These are phyloP conservation scores for Monomorium pharaonis DNA, from an alignment of 1,140 invertebrate genomes.

Conservation along the genomic window DNA sequence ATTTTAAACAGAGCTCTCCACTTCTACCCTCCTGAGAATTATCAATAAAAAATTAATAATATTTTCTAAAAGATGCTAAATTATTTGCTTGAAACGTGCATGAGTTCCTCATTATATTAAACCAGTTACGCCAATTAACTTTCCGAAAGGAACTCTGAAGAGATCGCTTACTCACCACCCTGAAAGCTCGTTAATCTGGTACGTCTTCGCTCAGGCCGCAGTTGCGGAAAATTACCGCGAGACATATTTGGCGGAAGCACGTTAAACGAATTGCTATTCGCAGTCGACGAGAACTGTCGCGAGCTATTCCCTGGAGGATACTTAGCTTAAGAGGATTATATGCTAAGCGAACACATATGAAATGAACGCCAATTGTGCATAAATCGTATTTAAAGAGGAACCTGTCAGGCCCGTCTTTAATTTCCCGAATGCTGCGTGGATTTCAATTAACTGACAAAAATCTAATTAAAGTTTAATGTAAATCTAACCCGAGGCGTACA, in stretches of 20 bases:
- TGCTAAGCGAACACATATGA: slow-evolving; percentile 20
- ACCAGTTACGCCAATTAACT: background rate
- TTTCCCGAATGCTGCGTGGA: background rate
- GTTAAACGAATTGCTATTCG: slow-evolving; percentile 49
- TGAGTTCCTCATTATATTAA: background rate
- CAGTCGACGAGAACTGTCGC: slow-evolving; percentile 9
- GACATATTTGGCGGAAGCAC: slow-evolving; percentile 23
- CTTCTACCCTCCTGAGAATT: background rate
- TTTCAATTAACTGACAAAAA: background rate
- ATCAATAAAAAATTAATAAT: background rate
- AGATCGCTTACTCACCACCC: slow-evolving; percentile 4
- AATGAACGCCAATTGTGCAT: background rate
- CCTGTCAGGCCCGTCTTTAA: background rate
- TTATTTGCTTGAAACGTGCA: background rate
- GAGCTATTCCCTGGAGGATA: slow-evolving; percentile 14
- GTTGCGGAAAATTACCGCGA: slow-evolving; percentile 18
- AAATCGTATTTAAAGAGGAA: slow-evolving; percentile 22
- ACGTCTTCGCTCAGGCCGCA: background rate
- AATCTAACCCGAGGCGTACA: background rate
- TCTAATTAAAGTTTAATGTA: background rate
- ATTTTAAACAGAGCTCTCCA: background rate
- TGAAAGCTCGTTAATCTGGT: slow-evolving; percentile 13
- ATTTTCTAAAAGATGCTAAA: background rate
- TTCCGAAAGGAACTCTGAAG: background rate
- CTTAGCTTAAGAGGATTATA: slow-evolving; percentile 48